A percentile compares a stretch with the other conserved stretches of the same genome.
Evolutionary conservation across 2,888 invertebrate genomes (phyloP).

Genomic region (Conus canariensis): DNA sequence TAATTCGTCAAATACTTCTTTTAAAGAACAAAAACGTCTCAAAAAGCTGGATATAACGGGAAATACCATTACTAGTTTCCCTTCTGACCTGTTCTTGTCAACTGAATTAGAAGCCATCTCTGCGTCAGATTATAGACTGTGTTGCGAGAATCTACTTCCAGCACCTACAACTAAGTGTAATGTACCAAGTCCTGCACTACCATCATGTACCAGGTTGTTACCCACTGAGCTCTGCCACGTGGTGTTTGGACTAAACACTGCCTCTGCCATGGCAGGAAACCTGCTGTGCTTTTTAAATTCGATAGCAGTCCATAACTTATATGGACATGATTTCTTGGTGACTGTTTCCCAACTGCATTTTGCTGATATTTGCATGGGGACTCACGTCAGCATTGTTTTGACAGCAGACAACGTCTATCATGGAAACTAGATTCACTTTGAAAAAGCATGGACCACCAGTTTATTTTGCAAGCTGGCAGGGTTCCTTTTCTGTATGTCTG

Average conservation of each 20-base stretch:
- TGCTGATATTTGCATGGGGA: not conserved
- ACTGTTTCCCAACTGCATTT: not conserved
- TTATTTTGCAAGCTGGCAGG: not conserved
- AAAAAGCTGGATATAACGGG: not conserved
- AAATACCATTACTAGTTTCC: not conserved
- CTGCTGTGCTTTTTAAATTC: not conserved
- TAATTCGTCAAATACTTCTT: too few relatives aligned
- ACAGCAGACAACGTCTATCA: not conserved
- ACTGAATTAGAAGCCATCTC: not conserved
- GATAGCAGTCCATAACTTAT: not conserved
- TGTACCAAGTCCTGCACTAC: not conserved
- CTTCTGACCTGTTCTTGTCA: not conserved
- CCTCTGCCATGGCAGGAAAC: not conserved
- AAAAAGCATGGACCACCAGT: not conserved
- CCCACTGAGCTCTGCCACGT: not conserved
- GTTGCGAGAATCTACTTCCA: not conserved
- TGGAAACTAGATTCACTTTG: not conserved
- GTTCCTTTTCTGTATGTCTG: not conserved
- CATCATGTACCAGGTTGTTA: not conserved
- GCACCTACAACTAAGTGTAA: not conserved
- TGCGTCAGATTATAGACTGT: not conserved
- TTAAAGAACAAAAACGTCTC: too few relatives aligned
- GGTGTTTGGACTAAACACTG: not conserved
- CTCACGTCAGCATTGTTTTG: not conserved
- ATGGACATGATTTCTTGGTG: not conserved